Percentiles rank a stretch among this genome's conserved stretches.
Conservation (phyloP, 2,888 invertebrate genomes). For the Mimas tiliae region DNA sequence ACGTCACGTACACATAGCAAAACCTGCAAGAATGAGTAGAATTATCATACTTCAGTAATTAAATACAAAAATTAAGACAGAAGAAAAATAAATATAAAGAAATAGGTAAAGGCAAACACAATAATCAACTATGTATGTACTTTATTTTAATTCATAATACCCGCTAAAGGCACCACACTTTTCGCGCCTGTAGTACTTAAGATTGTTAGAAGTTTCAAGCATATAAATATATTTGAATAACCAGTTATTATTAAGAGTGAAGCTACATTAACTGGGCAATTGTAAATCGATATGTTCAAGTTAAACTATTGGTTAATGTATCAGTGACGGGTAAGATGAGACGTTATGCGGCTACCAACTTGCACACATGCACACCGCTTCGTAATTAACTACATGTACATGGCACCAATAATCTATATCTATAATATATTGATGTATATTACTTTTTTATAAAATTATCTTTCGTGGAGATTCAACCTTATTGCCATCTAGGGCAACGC, state of each 20-base stretch:
- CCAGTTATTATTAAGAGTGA: slow-evolving; percentile 45
- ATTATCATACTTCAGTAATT: too few relatives aligned
- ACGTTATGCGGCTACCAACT: slow-evolving; percentile 64
- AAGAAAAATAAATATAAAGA: too few relatives aligned
- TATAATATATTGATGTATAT: slow-evolving; percentile 5
- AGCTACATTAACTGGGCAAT: slow-evolving; percentile 63
- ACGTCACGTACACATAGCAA: too few relatives aligned
- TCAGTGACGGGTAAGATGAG: slow-evolving; percentile 74
- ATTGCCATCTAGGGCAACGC: not conserved
- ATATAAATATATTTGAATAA: not conserved
- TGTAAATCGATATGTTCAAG: slow-evolving; percentile 74
- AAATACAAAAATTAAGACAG: too few relatives aligned
- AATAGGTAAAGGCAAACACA: too few relatives aligned
- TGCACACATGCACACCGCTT: slow-evolving; percentile 52
- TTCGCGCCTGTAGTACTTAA: too few relatives aligned
- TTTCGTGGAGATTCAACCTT: not conserved
- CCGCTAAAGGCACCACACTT: too few relatives aligned
- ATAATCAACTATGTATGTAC: too few relatives aligned
- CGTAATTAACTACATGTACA: slow-evolving; percentile 9
- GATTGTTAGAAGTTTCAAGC: too few relatives aligned
- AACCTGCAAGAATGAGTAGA: too few relatives aligned
- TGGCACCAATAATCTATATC: not conserved
- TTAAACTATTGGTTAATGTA: slow-evolving; percentile 82
- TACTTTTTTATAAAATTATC: too few relatives aligned
- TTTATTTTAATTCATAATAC: too few relatives aligned